Evolutionary conservation across 2,888 invertebrate genomes (phyloP), one percentile per base, ranked within the genome.

Genomic region (Masnerella sp.): DNA sequence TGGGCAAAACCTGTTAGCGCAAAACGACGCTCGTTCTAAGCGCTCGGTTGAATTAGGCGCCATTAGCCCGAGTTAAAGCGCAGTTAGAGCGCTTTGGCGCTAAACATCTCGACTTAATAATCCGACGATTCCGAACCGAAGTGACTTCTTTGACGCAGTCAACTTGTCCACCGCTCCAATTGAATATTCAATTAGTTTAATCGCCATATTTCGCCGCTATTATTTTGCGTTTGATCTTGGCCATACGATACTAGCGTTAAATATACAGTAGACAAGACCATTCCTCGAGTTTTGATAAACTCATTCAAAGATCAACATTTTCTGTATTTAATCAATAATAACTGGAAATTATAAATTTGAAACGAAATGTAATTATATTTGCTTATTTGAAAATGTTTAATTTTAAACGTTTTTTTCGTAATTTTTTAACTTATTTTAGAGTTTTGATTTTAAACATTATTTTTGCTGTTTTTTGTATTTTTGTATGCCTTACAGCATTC

Each of bases 111-210:
- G n/a, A 32, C 52, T 36, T 64, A n/a, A 52, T 47, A 65, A 38
- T 65, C 38, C 22, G 7, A 7, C 9, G 30, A 22, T 38, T 17
- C 8, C 38, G 30, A 56, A 32, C 12, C 28, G 17, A 20, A 34
- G 40, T 12, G 40, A 12, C 18, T 49, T 30, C 54, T 54, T 65
- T 56, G 47, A 47, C 47, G 32, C 45, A 15, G n/a, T 36, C 17
- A 38, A 45, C 64, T 30, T 15, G 30, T 42, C 52, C 20, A 20
- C n/a, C 15, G 7, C 47, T 32, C 9, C 32, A 56, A 32, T 56
- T 65, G 65, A 56, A 56, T 56, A 54, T 56, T 40, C 52, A 47
- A 47, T 56, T 54, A 11, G 40, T 17, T 40, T 56, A 65, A 56
- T 56, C 47, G 56, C 8, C 12, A 40, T 28, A 56, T 56, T 65